Base-by-base conservation (phyloP, 1,140 invertebrate genomes). In the Brachystomella parvula region DNA sequence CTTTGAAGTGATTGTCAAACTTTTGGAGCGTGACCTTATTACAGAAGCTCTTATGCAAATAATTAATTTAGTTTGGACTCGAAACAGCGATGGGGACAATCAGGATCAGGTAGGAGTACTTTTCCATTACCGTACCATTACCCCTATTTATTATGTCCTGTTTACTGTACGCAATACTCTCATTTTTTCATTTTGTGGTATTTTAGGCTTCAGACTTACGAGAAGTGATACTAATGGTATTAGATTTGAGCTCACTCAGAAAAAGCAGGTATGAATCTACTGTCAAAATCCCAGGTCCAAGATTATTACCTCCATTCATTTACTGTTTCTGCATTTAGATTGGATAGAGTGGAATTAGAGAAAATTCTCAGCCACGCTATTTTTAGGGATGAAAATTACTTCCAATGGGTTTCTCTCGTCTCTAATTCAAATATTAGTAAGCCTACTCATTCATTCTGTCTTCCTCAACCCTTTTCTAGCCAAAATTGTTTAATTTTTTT, bases 1-100 rank as follows among this genome's bases (percentile, higher is more conserved):
- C 24, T 53, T 53, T 24, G 12, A 53, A 53, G 3, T 53, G 49
- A 53, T 53, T 53, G 9, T 53, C 3, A 53, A 15, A 24, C 24
- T 53, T 12, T 24, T 53, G 12, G 49, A 53, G 24, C 24, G 12
- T 24, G 24, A 53, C 21, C 24, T 17, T 24, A 53, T 53, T 26
- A 53, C 49, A 19, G 49, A 53, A 24, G 49, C 12, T 15, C 49
- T 53, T 24, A 53, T 53, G 49, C 49, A 26, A 53, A 53, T 53
- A 6, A 53, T 53, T 6, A 24, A 53, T 53, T 53, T 53, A 24
- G 24, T 53, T 53, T 53, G 49, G 49, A 26, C 49, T 15, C 6
- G 19, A 39, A 39, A 39, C 24, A 53, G 24, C 49, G 21, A 9
- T 24, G 39, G 39, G 39, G n/a, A n/a, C n/a, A n/a, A n/a, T n/a